phyloP scores from a whole-genome alignment of 2,797 vertebrate genomes.

The Anableps anableps region DNA sequence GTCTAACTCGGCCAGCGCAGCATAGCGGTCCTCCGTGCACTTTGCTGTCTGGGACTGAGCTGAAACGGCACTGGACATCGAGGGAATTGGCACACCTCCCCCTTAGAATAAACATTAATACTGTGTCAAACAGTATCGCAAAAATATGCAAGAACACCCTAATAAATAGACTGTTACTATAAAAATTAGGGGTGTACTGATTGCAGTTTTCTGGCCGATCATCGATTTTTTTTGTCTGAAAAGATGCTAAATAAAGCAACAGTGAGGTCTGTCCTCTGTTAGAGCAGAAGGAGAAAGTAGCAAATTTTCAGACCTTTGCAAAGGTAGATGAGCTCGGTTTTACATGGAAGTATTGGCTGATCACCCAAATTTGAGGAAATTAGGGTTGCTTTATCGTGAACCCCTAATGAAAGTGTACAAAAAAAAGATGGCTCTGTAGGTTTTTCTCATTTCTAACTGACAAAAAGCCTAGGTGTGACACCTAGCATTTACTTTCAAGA shows the following conservation, averaged over 20 bases:
- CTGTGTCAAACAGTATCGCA: not conserved
- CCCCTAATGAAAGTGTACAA: not conserved
- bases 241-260: no score
- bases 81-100: conserved; percentile 77
- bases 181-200: not conserved
- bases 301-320: no score
- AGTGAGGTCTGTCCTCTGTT: no score
- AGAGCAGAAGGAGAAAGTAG: no score
- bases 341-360: no score
- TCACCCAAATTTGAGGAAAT: no score
- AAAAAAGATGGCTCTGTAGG: not conserved
- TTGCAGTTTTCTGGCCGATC: not conserved
- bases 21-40: conserved; percentile 89
- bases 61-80: conserved; percentile 79
- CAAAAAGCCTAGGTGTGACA: not conserved
- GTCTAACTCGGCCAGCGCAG: conserved; percentile 92
- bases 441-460: conserved; percentile 2
- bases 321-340: no score
- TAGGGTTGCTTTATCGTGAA: no score
- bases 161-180: not conserved
- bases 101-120: conserved; percentile 49
- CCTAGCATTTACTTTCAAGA: not conserved
- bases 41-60: conserved; percentile 78
- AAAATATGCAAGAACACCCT: not conserved
- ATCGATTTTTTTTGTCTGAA: no score